A percentile compares a stretch with the other conserved stretches of the same genome.
These are phyloP conservation scores for Galerucella nymphaeae DNA, from an alignment of 2,888 invertebrate species.

Conservation along the genomic window DNA sequence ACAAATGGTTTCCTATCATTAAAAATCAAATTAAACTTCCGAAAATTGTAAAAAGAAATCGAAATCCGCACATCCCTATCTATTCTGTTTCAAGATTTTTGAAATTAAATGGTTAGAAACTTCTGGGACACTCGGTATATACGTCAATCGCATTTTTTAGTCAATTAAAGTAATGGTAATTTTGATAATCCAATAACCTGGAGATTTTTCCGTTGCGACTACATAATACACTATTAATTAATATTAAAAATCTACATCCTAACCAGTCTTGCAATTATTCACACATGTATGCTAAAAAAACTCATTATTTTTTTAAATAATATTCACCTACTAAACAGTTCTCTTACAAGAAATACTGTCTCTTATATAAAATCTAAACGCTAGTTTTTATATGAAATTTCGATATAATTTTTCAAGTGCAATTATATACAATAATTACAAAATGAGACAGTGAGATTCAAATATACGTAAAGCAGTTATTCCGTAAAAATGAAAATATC, in stretches of 20 bases:
- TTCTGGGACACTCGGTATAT: too few relatives aligned
- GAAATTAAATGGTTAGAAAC: too few relatives aligned
- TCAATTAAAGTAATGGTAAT: not conserved
- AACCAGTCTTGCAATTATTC: slow-evolving; percentile 64
- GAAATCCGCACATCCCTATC: too few relatives aligned
- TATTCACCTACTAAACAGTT: slow-evolving; percentile 9
- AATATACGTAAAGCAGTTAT: not conserved
- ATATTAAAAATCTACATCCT: slow-evolving; percentile 51
- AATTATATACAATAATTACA: slow-evolving; percentile 52
- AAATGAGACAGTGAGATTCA: slow-evolving; percentile 10
- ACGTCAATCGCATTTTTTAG: too few relatives aligned
- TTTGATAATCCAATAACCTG: not conserved
- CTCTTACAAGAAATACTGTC: slow-evolving; percentile 10
- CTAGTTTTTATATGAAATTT: slow-evolving; percentile 9
- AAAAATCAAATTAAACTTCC: too few relatives aligned
- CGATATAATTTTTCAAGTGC: slow-evolving; percentile 28
- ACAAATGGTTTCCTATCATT: too few relatives aligned
- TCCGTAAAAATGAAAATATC: not conserved
- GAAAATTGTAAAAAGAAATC: too few relatives aligned
- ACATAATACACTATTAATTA: not conserved
- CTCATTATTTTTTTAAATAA: slow-evolving; percentile 15
- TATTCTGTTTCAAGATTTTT: too few relatives aligned
- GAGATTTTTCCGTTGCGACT: not conserved
- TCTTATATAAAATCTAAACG: slow-evolving; percentile 16
- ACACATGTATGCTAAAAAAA: slow-evolving; percentile 59